Percentiles rank a stretch among this genome's conserved stretches.
These are phyloP conservation scores for Tilapia sparmanii DNA, from an alignment of 2,113 vertebrate species.

Conservation along the genomic window DNA sequence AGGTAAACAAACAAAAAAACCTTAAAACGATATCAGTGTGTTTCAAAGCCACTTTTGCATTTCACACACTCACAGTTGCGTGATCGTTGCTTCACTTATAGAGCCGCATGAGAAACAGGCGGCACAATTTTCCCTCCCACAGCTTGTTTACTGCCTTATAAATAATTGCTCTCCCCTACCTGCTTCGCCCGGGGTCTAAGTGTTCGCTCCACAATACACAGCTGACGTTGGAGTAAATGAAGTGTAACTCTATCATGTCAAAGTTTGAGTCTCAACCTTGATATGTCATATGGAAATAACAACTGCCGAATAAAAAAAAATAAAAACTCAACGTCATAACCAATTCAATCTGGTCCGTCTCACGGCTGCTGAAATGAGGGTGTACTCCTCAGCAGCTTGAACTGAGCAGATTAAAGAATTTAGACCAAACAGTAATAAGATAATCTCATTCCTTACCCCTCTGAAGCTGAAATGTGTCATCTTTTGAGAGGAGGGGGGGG, in stretches of 20 bases:
- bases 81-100: neutral
- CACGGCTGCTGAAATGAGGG: neutral
- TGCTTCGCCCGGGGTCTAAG: neutral
- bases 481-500: neutral
- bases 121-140: neutral
- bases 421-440: conserved; percentile 19
- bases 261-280: conserved; percentile 16
- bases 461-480: conserved; percentile 33
- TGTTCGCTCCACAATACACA: neutral
- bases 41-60: neutral
- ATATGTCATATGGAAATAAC: conserved; percentile 14
- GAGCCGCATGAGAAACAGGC: neutral
- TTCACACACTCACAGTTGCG: neutral
- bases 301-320: neutral
- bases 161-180: conserved; percentile 18
- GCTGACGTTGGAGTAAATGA: conserved; percentile 12
- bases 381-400: conserved; percentile 5
- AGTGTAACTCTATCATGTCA: neutral
- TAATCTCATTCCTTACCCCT: conserved; percentile 43
- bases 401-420: conserved; percentile 45
- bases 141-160: conserved; percentile 44
- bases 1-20: neutral
- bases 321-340: neutral
- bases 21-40: neutral
- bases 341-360: conserved; percentile 23